Conservation (phyloP, 2,888 invertebrate species). For the Harmothoe impar region DNA sequence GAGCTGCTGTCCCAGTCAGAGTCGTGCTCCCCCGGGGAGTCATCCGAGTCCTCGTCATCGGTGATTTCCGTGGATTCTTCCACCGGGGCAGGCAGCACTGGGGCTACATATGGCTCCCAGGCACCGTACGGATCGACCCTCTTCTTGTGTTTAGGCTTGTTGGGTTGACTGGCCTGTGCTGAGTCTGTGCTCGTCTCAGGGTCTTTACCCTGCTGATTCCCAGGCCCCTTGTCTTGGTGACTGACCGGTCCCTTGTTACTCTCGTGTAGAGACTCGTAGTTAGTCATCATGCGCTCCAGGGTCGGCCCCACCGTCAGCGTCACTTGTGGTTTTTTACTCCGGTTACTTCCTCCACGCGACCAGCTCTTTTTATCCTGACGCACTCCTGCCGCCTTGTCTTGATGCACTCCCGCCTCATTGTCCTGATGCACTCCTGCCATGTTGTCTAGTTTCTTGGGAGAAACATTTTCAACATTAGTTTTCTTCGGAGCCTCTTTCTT, state of each 20-base stretch:
- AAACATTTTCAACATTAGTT: too few species aligned
- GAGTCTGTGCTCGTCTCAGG: too few species aligned
- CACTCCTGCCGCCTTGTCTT: neutral
- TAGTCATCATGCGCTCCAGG: neutral
- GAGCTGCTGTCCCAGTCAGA: slow-evolving; percentile 17
- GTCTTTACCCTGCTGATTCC: too few species aligned
- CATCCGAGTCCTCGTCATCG: neutral
- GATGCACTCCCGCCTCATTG: too few species aligned
- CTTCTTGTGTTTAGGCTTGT: neutral
- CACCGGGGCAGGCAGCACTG: neutral
- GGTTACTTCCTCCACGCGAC: too few species aligned
- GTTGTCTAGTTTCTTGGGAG: neutral
- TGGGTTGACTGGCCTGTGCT: neutral
- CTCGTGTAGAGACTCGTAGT: neutral
- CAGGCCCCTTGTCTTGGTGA: too few species aligned
- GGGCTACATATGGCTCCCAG: slow-evolving; percentile 14
- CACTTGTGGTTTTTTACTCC: too few species aligned
- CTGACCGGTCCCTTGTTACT: too few species aligned
- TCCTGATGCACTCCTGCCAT: neutral
- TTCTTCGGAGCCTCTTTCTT: too few species aligned
- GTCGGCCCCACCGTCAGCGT: too few species aligned
- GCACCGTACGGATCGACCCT: neutral
- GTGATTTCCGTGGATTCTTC: neutral
- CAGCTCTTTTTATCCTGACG: neutral
- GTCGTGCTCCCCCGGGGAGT: neutral